These are phyloP conservation scores for Macrochelys suwanniensis DNA, from an alignment of 2,797 vertebrate species.

Conservation along the genomic window DNA sequence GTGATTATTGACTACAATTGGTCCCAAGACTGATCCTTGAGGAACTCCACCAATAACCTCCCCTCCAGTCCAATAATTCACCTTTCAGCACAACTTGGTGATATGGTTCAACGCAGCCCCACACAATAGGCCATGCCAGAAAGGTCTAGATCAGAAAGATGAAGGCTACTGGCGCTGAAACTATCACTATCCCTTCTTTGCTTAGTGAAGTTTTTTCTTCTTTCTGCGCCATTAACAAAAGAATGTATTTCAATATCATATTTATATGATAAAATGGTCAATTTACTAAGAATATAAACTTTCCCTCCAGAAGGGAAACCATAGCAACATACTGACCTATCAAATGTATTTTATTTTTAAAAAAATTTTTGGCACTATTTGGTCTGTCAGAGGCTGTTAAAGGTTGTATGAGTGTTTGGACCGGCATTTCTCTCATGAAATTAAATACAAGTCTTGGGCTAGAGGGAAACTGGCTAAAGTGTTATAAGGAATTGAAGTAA, in stretches of 20 bases:
- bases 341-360: background rate
- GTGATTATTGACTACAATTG: background rate
- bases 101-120: background rate
- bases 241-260: background rate
- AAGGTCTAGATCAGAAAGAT: background rate
- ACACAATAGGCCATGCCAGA: background rate
- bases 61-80: background rate
- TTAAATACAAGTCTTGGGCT: background rate
- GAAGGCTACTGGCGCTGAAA: background rate
- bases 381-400: slow-evolving; percentile 28
- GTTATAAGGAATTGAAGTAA: background rate
- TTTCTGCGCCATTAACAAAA: background rate
- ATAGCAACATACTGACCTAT: background rate
- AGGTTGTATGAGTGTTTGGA: slow-evolving; percentile 10
- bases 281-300: slow-evolving; percentile 31
- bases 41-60: background rate
- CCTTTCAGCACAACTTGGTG: too few relatives aligned
- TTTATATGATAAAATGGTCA: background rate
- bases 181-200: background rate
- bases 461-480: slow-evolving; percentile 20
- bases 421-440: slow-evolving; percentile 41
- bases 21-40: background rate
- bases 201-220: background rate
- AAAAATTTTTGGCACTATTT: slow-evolving; percentile 25
- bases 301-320: background rate